Evolutionary conservation across 2,113 vertebrate genomes (phyloP), one percentile per base, ranked within the genome.

Genomic region (Tursiops truncatus): DNA sequence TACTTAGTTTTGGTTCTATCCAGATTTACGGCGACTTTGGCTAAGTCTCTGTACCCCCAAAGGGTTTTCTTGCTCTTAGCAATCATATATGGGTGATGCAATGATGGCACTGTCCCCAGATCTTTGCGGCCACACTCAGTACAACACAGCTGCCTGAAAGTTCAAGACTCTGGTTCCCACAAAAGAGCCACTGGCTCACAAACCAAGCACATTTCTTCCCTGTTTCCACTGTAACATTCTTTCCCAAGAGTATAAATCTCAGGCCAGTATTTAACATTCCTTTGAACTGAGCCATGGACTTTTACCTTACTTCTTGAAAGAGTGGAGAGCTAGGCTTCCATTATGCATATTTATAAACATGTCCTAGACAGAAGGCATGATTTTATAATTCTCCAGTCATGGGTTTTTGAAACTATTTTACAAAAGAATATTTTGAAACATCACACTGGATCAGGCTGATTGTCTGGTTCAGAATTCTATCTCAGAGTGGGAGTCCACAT

Each of bases 241-340:
- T 82, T 81, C 86, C 92, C 41, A 76, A 93, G 31, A 91, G 58
- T 70, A 62, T 90, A 94, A 92, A 94, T 95, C 77, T 95, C 71
- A 95, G 70, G 31, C 68, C 18, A 26, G 83, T 94, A 87, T 17
- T 82, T 92, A 91, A 87, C 68, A 76, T 97, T 97, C 63, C 65
- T 95, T 95, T 90, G 33, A 87, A 94, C 26, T 94, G 80, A 97
- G n/a, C 67, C 25, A 1, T 92, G 26, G 62, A 89, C 26, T 95
- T 95, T 81, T 83, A 87, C 87, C 87, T 96, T 95, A 89, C 50
- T 95, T 97, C 63, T 94, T 91, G 47, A 82, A 95, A 97, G 68
- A 85, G 33, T 76, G 33, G 44, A 70, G 82, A 74, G n/a, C 63
- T 89, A 95, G 47, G 23, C 63, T 96, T 79, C 58, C 44, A 74